Evolutionary conservation across 2,113 vertebrate species (phyloP).

Genomic region (Odontesthes bonariensis): DNA sequence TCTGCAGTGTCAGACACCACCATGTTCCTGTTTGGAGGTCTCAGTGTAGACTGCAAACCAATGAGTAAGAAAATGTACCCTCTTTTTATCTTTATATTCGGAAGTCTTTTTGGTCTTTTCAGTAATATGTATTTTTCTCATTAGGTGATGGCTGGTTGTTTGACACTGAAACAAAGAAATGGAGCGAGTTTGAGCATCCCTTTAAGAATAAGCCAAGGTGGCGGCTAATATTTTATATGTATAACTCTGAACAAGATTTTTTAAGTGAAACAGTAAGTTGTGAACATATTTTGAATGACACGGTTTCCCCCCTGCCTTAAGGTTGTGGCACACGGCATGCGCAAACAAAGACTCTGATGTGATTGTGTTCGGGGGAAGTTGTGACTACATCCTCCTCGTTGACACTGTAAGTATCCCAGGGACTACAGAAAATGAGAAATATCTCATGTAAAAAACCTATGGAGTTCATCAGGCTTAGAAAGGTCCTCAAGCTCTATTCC

Average conservation of each 20-base stretch:
- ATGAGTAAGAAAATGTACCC: slow-evolving; percentile 84
- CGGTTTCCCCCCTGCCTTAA: slow-evolving; percentile 30
- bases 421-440: neutral
- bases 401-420: slow-evolving; percentile 88
- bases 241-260: neutral
- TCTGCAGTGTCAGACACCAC: slow-evolving; percentile 87
- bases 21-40: slow-evolving; percentile 93
- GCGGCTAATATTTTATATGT: neutral
- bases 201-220: slow-evolving; percentile 92
- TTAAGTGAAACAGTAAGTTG: neutral
- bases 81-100: neutral
- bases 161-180: slow-evolving; percentile 86
- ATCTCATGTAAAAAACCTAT: neutral
- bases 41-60: slow-evolving; percentile 92
- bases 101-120: neutral
- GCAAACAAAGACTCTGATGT: slow-evolving; percentile 91
- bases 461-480: no score
- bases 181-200: slow-evolving; percentile 89
- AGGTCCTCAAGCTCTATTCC: no score
- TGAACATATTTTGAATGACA: neutral
- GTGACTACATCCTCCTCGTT: slow-evolving; percentile 91
- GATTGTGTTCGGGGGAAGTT: slow-evolving; percentile 96
- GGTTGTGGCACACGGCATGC: slow-evolving; percentile 95
- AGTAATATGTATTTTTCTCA: neutral
- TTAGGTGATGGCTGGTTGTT: slow-evolving; percentile 91